Conservation (phyloP, 2,113 vertebrate genomes). For the human (Homo sapiens) region GRCh38 chr1:111954001-111954500, state of each 20-base stretch:
- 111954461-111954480: background rate
- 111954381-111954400: background rate
- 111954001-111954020: no score
- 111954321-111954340: background rate
- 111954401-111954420: background rate
- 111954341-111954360: background rate
- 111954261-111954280: background rate
- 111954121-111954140: background rate
- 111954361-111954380: fast-evolving
- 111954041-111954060: background rate
- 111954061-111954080: background rate
- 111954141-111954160: background rate
- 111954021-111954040: background rate
- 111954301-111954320: background rate
- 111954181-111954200: background rate
- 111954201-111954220: background rate
- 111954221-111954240: background rate
- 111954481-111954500: background rate
- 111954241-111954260: background rate
- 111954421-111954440: background rate
- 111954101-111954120: background rate
- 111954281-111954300: background rate
- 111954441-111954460: background rate
- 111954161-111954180: background rate
- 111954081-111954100: background rate